These are phyloP conservation scores for Coreius guichenoti DNA, from an alignment of 2,797 vertebrate species.

Conservation along the genomic window DNA sequence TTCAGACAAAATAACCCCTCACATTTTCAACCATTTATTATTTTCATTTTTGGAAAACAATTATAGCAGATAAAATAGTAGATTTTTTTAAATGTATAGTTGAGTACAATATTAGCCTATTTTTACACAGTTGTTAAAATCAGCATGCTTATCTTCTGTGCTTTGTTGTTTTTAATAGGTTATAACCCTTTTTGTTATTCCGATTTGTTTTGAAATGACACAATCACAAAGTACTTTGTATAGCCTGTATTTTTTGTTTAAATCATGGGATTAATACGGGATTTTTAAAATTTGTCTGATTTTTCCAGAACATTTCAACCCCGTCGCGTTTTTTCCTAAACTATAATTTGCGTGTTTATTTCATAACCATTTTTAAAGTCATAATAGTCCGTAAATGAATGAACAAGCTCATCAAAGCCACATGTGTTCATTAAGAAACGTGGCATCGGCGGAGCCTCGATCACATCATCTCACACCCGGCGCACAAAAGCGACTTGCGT, in stretches of 20 bases:
- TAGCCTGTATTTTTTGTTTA: background rate
- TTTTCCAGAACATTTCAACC: background rate
- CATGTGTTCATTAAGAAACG: conserved; percentile 30
- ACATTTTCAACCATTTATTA: background rate
- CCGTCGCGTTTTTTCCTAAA: no score
- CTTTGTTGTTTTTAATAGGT: background rate
- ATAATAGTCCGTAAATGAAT: background rate
- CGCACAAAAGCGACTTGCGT: conserved; percentile 31
- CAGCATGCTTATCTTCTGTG: no score
- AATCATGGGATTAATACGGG: no score
- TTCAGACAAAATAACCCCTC: background rate
- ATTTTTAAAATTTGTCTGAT: background rate
- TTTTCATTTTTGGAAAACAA: background rate
- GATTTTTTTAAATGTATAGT: background rate
- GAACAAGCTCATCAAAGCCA: background rate
- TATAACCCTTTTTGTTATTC: background rate
- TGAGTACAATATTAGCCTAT: background rate
- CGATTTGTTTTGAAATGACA: background rate
- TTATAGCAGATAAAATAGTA: background rate
- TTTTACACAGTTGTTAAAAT: background rate
- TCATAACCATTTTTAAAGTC: background rate
- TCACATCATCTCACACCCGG: background rate
- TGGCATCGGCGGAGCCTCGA: background rate
- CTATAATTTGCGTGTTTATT: background rate
- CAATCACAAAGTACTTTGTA: background rate